Evolutionary conservation across 2,888 invertebrate species (phyloP).

Genomic region (Liposcelis brunnea): DNA sequence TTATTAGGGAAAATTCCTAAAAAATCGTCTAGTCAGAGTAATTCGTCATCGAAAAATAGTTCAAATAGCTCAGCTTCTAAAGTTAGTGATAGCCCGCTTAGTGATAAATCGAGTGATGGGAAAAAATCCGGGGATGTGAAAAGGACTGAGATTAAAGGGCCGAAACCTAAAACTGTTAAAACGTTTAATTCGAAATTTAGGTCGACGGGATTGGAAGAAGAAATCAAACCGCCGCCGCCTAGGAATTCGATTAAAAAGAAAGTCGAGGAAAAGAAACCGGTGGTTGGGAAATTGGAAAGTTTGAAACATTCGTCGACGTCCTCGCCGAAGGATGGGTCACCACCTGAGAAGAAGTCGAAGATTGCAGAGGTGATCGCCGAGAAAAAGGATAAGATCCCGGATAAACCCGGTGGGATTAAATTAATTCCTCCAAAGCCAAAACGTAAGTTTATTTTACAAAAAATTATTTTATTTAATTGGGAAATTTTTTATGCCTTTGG

Average conservation of each 20-base stretch:
- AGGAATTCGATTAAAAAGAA: conserved; percentile 40
- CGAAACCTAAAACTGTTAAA: conserved; percentile 76
- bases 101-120: conserved; percentile 20
- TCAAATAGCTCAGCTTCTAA: neutral
- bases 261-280: neutral
- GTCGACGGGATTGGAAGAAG: conserved; percentile 78
- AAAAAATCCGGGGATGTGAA: conserved; percentile 12
- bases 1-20: conserved; percentile 67
- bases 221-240: conserved; percentile 69
- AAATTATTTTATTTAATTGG: no score
- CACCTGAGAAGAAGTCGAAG: conserved; percentile 54
- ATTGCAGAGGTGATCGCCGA: conserved; percentile 21
- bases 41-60: no score
- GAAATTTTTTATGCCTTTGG: no score
- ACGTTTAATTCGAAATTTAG: conserved; percentile 81
- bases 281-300: conserved; percentile 9
- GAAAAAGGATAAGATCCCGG: conserved; percentile 26
- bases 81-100: neutral
- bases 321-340: conserved; percentile 23
- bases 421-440: conserved; percentile 74
- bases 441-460: conserved; percentile 79
- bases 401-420: conserved; percentile 68
- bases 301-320: conserved; percentile 17
- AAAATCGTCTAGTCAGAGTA: conserved; percentile 31
- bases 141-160: conserved; percentile 22